A percentile compares a stretch with the other conserved stretches of the same genome.
phyloP scores from a whole-genome alignment of 1,140 invertebrate genomes.

The Chionoecetes opilio region DNA sequence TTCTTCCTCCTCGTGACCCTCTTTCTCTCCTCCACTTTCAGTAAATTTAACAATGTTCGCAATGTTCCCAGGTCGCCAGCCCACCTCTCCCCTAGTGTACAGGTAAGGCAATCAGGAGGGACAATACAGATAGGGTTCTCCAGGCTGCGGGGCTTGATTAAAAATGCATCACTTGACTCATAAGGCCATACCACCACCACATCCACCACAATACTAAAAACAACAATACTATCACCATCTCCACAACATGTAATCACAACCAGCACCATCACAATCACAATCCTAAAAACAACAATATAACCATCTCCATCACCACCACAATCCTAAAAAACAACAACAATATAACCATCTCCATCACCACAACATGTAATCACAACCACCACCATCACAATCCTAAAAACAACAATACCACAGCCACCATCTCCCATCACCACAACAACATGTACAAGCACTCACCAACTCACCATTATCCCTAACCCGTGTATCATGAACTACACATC shows the following conservation, averaged over 20 bases:
- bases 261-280: no score
- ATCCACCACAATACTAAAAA: background rate
- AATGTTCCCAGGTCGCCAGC: background rate
- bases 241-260: no score
- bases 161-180: conserved; percentile 7
- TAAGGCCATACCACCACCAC: background rate
- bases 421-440: no score
- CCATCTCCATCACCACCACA: no score
- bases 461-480: no score
- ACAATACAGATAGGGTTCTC: background rate
- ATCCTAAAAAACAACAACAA: no score
- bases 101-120: background rate
- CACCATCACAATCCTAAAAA: no score
- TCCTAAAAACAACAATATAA: no score
- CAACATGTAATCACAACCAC: no score
- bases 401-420: background rate
- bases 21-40: background rate
- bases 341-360: no score
- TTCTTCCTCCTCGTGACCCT: background rate
- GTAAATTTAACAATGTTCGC: background rate
- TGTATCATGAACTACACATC: no score
- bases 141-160: background rate
- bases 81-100: background rate
- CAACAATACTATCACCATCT: background rate
- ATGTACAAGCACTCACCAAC: no score